Evolutionary conservation across 2,797 vertebrate species (phyloP).

Genomic region (Dryobates pubescens): DNA sequence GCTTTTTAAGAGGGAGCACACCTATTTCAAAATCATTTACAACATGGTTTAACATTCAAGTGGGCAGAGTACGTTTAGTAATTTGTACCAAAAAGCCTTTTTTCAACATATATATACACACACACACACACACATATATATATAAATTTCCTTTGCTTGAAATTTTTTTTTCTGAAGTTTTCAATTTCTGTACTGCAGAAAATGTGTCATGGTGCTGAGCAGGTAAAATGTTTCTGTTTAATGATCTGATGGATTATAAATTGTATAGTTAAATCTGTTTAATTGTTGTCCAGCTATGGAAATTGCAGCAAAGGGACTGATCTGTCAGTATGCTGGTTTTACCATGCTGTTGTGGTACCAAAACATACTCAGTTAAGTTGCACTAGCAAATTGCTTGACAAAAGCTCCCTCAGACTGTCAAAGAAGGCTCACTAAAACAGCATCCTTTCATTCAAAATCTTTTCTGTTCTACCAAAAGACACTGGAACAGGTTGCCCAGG

Average conservation of each 20-base stretch:
- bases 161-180: background rate
- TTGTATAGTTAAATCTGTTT: background rate
- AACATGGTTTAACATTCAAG: background rate
- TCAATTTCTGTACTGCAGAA: background rate
- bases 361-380: background rate
- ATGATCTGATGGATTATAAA: constrained; percentile 27
- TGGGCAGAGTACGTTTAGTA: background rate
- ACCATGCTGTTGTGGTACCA: background rate
- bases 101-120: background rate
- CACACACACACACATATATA: too few species aligned
- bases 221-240: constrained; percentile 3
- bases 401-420: background rate
- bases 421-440: background rate
- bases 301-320: constrained; percentile 1
- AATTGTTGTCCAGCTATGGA: background rate
- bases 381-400: background rate
- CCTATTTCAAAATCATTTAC: background rate
- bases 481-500: too few species aligned
- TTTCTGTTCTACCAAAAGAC: background rate
- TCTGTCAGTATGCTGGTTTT: background rate
- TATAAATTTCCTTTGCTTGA: background rate
- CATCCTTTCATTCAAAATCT: background rate
- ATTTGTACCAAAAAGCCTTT: background rate
- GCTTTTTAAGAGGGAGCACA: background rate
- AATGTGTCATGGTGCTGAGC: background rate